A percentile compares a stretch with the other conserved stretches of the same genome.
Conservation (phyloP, 2,888 invertebrate genomes). For the Hydraecia micacea region DNA sequence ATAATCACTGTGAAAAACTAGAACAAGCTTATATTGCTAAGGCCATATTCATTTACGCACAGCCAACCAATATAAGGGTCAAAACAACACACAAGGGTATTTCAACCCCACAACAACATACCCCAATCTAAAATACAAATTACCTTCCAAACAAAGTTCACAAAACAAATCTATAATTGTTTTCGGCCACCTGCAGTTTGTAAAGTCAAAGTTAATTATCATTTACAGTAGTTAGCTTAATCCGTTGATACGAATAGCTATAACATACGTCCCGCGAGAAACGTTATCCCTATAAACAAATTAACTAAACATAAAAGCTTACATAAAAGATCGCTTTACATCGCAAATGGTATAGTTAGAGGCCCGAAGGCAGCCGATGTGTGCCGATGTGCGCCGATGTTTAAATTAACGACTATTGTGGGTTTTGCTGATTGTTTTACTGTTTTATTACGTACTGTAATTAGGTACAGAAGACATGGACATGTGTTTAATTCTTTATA, state of each 20-base stretch:
- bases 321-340: slow-evolving; percentile 60
- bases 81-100: slow-evolving; percentile 54
- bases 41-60: background rate
- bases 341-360: slow-evolving; percentile 53
- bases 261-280: slow-evolving; percentile 56
- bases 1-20: background rate
- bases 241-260: slow-evolving; percentile 41
- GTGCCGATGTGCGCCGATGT: slow-evolving; percentile 50
- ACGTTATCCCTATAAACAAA: slow-evolving; percentile 71
- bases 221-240: slow-evolving; percentile 59
- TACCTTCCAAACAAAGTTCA: slow-evolving; percentile 40
- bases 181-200: slow-evolving; percentile 45
- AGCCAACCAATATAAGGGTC: slow-evolving; percentile 21
- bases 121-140: slow-evolving; percentile 47
- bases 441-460: background rate
- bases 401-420: slow-evolving; percentile 44
- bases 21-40: slow-evolving; percentile 6
- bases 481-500: background rate
- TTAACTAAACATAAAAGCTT: slow-evolving; percentile 71
- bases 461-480: background rate
- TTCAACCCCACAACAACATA: slow-evolving; percentile 34
- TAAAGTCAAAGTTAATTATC: slow-evolving; percentile 57
- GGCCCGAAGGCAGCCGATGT: slow-evolving; percentile 44
- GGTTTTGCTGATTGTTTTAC: slow-evolving; percentile 9
- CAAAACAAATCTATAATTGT: slow-evolving; percentile 58